phyloP scores from a whole-genome alignment of 2,797 vertebrate genomes.

The Margarornis squamiger region DNA sequence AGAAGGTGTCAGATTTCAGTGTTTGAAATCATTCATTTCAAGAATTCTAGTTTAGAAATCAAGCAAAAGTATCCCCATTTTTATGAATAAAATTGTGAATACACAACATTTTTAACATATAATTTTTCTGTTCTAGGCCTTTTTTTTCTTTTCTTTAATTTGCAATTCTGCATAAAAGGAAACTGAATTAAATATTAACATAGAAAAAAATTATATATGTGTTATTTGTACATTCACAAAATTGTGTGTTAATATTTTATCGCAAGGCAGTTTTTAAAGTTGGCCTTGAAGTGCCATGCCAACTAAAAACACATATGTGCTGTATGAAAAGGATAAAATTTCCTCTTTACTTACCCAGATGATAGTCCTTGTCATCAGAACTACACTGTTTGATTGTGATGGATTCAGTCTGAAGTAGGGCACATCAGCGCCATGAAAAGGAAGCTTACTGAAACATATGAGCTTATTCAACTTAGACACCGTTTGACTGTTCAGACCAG shows the following conservation, averaged over 20 bases:
- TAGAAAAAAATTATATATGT: rapidly evolving
- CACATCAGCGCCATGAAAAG: neutral
- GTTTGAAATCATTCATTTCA: neutral
- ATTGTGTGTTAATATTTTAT: neutral
- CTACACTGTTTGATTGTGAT: neutral
- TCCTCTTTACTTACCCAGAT: neutral
- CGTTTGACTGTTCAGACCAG: neutral
- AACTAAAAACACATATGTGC: rapidly evolving
- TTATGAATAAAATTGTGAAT: neutral
- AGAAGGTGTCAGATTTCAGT: neutral
- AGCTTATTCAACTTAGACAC: neutral
- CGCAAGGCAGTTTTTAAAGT: neutral
- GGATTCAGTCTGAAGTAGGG: neutral
- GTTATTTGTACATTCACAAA: neutral
- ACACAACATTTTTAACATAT: neutral
- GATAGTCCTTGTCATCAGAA: neutral
- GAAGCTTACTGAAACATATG: neutral
- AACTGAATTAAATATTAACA: neutral
- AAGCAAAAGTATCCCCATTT: neutral
- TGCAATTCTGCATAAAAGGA: neutral
- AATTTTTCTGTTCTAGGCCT: neutral
- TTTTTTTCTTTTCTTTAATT: neutral
- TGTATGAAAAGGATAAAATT: neutral
- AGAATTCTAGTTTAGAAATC: neutral
- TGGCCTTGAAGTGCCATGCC: neutral